These are phyloP conservation scores for Salvelinus alpinus DNA, from an alignment of 2,113 vertebrate genomes.

Conservation along the genomic window DNA sequence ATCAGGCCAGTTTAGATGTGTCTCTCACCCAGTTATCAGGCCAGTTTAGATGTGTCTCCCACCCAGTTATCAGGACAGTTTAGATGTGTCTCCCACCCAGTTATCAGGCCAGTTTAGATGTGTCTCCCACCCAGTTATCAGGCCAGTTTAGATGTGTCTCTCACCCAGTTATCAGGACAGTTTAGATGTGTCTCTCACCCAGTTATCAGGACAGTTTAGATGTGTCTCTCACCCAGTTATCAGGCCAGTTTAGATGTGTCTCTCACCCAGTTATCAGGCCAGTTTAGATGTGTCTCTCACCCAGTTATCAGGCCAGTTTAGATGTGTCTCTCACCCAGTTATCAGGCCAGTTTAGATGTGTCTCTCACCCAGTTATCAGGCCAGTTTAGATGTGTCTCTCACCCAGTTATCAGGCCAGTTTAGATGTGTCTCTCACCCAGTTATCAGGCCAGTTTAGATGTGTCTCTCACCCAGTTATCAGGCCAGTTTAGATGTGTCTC, in stretches of 20 bases:
- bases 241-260: constrained; percentile 80
- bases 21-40: constrained; percentile 95
- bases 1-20: constrained; percentile 83
- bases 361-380: too few relatives aligned
- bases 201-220: constrained; percentile 92
- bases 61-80: constrained; percentile 99
- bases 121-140: constrained; percentile 90
- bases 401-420: too few relatives aligned
- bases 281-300: constrained; percentile 76
- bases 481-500: too few relatives aligned
- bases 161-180: constrained; percentile 98
- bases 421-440: too few relatives aligned
- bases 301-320: constrained; percentile 96
- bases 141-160: constrained; percentile 74
- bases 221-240: constrained; percentile 88
- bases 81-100: too few relatives aligned
- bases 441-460: too few relatives aligned
- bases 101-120: too few relatives aligned
- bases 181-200: constrained; percentile 78
- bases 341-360: too few relatives aligned
- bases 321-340: too few relatives aligned
- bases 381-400: too few relatives aligned
- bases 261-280: constrained; percentile 97
- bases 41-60: constrained; percentile 73
- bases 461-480: too few relatives aligned